Base-by-base conservation (phyloP, 2,888 invertebrate species). In the Pristionchus japonicus region DNA sequence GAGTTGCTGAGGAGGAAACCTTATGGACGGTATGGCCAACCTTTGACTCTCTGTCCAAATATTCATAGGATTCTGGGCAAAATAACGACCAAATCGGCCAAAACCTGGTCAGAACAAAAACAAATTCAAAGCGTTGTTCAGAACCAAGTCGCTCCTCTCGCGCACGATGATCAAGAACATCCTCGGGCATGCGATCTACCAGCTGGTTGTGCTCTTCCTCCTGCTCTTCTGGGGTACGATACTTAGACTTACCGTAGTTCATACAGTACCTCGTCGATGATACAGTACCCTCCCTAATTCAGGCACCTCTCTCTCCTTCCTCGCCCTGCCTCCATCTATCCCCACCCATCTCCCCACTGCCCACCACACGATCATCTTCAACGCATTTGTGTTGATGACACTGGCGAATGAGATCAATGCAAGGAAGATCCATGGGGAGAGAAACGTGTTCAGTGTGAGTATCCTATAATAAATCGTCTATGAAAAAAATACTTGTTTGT, bases 401-500 rank as follows among this genome's bases (percentile, higher is more conserved):
- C 96, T 99, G 91, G 99, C 98, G 96, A 99, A 99, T 96, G 99
- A 99, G 96, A 97, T 99, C 95, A 99, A 99, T 96, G 98, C 99
- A 91, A 96, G 99, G 94, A 99, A 99, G 96, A 99, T 99, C 94
- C 99, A 99, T 96, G 99, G 99, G 91, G 98, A 99, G 96, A 96
- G 99, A 93, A 99, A 99, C 95, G 97, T 99, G 94, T 97, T 99
- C 96, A 67, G 64, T 34, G 64, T 67, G 57, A 57, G 57, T 57
- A n/a, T n/a, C n/a, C 43, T 9, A 43, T 43, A n/a, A n/a, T n/a
- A n/a, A n/a, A n/a, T n/a, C n/a, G n/a, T n/a, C n/a, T n/a, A n/a
- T n/a, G n/a, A n/a, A n/a, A n/a, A n/a, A n/a, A n/a, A n/a, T n/a
- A n/a, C n/a, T n/a, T n/a, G n/a, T n/a, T n/a, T n/a, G n/a, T n/a